Evolutionary conservation across 2,888 invertebrate species (phyloP).

Genomic region (Neoitamus cyanurus): DNA sequence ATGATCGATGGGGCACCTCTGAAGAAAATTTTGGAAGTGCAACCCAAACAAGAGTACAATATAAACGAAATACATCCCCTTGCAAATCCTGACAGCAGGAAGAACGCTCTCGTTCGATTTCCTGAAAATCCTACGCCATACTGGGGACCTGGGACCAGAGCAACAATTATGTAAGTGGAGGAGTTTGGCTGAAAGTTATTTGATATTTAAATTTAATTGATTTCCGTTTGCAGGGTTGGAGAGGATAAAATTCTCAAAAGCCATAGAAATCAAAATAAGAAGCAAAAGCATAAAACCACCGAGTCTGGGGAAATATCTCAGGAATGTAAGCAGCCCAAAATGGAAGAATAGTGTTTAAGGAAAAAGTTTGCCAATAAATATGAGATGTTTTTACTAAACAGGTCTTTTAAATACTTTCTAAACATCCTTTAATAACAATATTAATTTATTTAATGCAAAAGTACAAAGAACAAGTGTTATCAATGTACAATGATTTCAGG

Average conservation of each 20-base stretch:
- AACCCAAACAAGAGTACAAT: constrained; percentile 67
- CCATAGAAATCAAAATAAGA: constrained; percentile 75
- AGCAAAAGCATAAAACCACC: constrained; percentile 63
- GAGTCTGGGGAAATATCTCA: background rate
- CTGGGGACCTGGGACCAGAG: constrained; percentile 92
- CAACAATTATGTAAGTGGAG: constrained; percentile 77
- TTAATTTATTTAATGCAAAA: no score
- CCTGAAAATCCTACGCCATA: constrained; percentile 86
- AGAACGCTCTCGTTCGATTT: constrained; percentile 79
- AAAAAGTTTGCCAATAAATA: background rate
- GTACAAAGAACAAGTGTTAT: no score
- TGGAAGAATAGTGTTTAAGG: background rate
- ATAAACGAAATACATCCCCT: constrained; percentile 68
- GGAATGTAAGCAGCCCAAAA: constrained; percentile 9
- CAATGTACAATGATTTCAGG: no score
- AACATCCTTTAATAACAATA: no score
- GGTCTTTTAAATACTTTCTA: no score
- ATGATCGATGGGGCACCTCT: constrained; percentile 64
- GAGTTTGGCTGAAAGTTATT: background rate
- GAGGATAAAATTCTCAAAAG: constrained; percentile 73
- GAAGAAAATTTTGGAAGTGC: constrained; percentile 69
- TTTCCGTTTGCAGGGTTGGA: constrained; percentile 68
- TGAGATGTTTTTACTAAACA: background rate
- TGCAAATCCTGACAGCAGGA: constrained; percentile 85
- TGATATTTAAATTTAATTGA: background rate